Evolutionary conservation across 2,797 vertebrate species (phyloP).

Genomic region (Amazona ochrocephala): DNA sequence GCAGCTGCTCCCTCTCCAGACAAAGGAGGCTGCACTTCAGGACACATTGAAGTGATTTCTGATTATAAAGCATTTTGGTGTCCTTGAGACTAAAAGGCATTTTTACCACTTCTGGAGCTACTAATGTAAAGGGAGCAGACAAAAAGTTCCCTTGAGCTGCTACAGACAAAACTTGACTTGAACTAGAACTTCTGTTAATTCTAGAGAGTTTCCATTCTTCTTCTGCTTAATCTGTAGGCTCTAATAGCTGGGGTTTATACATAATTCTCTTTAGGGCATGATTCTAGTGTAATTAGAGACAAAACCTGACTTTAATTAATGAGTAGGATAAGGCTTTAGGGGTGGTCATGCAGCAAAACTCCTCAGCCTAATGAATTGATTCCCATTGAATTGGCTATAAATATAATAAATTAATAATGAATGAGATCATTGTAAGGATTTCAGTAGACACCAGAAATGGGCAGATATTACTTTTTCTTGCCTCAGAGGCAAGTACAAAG

Average conservation of each 20-base stretch:
- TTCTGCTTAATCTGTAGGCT: not conserved
- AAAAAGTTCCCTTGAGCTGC: not conserved
- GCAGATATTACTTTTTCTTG: not conserved
- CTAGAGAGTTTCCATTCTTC: not conserved
- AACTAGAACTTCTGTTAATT: not conserved
- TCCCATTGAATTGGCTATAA: conserved; percentile 35
- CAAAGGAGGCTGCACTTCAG: conserved; percentile 46
- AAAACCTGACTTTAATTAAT: conserved; percentile 53
- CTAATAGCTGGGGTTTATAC: not conserved
- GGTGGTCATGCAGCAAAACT: not conserved
- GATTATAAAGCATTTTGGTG: conserved; percentile 36
- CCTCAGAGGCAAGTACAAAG: not conserved
- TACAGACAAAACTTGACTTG: not conserved
- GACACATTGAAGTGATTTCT: conserved; percentile 21
- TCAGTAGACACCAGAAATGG: not conserved
- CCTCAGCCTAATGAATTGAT: conserved; percentile 47
- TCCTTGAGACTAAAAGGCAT: conserved; percentile 34
- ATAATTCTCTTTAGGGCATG: conserved; percentile 15
- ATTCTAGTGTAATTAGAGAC: conserved; percentile 29
- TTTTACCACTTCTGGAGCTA: conserved; percentile 35
- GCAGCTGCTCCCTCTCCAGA: conserved; percentile 53
- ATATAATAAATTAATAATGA: conserved; percentile 46
- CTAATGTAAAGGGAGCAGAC: not conserved
- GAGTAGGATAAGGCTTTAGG: conserved; percentile 1
- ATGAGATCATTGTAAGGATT: not conserved